phyloP scores from a whole-genome alignment of 2,888 invertebrate genomes.

The Leptopilina drosophilae region DNA sequence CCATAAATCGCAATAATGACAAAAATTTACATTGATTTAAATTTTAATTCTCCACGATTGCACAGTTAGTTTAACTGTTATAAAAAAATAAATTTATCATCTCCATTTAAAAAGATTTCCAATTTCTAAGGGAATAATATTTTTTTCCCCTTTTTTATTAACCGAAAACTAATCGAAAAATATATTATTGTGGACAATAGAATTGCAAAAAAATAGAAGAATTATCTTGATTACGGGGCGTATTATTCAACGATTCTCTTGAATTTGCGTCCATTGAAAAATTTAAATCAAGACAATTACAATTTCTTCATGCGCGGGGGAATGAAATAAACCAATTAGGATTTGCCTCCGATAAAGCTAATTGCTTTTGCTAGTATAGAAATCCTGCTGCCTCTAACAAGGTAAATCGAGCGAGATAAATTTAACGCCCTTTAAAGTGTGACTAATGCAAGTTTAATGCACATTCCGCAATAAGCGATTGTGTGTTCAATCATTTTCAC shows the following conservation, averaged over 20 bases:
- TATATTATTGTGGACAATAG: too few relatives aligned
- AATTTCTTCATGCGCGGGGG: slow-evolving; percentile 2
- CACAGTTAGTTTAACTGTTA: too few relatives aligned
- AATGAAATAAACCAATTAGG: slow-evolving; percentile 27
- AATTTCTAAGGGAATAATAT: too few relatives aligned
- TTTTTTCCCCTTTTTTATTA: too few relatives aligned
- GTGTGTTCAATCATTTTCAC: background rate
- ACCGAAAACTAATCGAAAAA: too few relatives aligned
- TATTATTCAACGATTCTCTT: background rate
- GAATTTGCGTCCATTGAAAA: background rate
- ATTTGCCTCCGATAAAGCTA: slow-evolving; percentile 11
- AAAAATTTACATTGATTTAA: too few relatives aligned
- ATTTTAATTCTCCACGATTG: too few relatives aligned
- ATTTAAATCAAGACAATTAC: background rate
- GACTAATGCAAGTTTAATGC: slow-evolving; percentile 32
- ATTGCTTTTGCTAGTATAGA: slow-evolving; percentile 17
- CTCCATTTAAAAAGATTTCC: too few relatives aligned
- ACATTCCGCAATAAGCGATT: slow-evolving; percentile 1
- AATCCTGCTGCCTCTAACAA: background rate
- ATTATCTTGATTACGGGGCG: background rate
- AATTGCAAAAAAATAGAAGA: too few relatives aligned
- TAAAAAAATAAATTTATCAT: too few relatives aligned
- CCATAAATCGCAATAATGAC: too few relatives aligned
- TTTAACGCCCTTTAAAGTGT: slow-evolving; percentile 10
- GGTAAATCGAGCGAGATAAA: slow-evolving; percentile 19